Percentiles rank a stretch among this genome's conserved stretches.
Conservation (phyloP, 2,797 vertebrate genomes). For the Chloroceryle inda region DNA sequence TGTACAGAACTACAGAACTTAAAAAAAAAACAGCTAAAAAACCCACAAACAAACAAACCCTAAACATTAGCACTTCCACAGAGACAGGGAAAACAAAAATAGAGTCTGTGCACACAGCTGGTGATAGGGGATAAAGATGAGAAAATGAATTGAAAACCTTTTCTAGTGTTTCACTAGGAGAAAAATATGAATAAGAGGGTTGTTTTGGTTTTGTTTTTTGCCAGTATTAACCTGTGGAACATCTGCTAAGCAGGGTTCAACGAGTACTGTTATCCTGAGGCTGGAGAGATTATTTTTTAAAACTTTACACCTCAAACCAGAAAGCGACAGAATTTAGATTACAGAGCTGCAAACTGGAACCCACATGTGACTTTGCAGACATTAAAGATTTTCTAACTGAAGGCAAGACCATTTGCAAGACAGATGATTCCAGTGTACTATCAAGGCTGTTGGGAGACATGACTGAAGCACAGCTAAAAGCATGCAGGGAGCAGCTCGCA, state of each 20-base stretch:
- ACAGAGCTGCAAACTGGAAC: slow-evolving; percentile 36
- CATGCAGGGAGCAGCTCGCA: background rate
- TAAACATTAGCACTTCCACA: background rate
- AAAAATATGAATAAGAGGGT: background rate
- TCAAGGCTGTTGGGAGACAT: background rate
- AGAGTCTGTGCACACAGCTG: background rate
- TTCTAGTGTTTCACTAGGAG: background rate
- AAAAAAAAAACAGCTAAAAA: background rate
- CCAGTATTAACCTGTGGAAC: background rate
- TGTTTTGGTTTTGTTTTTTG: background rate
- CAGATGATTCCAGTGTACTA: slow-evolving; percentile 48
- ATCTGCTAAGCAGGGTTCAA: background rate
- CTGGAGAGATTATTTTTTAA: background rate
- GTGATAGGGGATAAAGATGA: background rate
- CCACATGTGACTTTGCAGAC: slow-evolving; percentile 25
- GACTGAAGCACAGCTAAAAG: background rate
- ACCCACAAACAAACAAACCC: background rate
- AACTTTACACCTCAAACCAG: background rate
- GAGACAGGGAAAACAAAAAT: slow-evolving; percentile 30
- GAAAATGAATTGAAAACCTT: background rate
- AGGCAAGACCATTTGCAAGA: slow-evolving; percentile 41
- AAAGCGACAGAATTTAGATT: background rate
- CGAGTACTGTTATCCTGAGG: background rate
- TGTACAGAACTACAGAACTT: background rate
- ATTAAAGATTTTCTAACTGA: slow-evolving; percentile 64